Evolutionary conservation across 2,797 vertebrate species (phyloP).

Genomic region (Cossypha dichroa): DNA sequence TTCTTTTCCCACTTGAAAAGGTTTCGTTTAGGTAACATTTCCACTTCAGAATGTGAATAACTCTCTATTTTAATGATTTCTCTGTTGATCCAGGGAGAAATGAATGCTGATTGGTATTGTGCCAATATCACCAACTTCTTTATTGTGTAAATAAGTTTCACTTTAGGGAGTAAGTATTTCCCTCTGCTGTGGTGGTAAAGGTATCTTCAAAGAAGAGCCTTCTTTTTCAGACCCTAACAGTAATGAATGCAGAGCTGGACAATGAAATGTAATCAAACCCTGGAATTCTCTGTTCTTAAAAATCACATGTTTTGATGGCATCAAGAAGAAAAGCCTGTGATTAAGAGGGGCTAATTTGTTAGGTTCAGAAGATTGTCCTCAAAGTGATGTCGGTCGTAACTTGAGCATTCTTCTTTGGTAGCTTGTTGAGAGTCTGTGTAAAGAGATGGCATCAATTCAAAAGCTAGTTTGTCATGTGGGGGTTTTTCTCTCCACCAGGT

Average conservation of each 20-base stretch:
- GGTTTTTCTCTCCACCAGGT: conserved; percentile 76
- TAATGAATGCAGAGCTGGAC: background rate
- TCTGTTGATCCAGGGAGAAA: background rate
- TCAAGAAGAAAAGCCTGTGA: background rate
- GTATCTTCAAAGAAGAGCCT: background rate
- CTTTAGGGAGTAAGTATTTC: background rate
- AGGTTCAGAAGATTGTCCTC: background rate
- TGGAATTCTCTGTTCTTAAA: background rate
- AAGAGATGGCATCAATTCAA: background rate
- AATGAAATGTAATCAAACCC: background rate
- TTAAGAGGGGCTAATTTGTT: background rate
- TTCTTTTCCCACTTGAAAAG: background rate
- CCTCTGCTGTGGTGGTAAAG: background rate
- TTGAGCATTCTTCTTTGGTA: background rate
- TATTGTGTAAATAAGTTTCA: background rate
- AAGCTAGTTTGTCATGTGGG: background rate
- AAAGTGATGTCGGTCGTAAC: background rate
- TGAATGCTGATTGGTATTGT: background rate
- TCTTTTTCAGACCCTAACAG: background rate
- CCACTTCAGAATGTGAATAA: background rate
- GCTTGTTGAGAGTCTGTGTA: background rate
- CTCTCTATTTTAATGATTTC: background rate
- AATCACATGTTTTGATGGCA: background rate
- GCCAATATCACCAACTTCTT: background rate
- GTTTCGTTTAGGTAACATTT: background rate